Conservation (phyloP, 2,797 vertebrate genomes). For the Toxotes lorentzi region DNA sequence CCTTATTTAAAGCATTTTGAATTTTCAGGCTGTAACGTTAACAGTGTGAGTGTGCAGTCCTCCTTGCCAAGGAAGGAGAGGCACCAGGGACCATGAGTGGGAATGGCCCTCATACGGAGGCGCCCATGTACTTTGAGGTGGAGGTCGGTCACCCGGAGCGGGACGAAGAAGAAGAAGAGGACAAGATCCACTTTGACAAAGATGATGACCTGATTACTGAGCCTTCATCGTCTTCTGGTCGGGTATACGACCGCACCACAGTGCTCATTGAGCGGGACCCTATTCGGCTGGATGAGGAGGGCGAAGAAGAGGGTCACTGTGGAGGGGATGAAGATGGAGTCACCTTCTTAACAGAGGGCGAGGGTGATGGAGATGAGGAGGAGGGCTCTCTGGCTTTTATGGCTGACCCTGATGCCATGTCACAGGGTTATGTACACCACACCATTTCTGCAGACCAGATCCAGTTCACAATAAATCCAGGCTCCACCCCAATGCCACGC, state of each 20-base stretch:
- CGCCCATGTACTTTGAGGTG: conserved; percentile 89
- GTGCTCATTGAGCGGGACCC: conserved; percentile 98
- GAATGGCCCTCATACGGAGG: conserved; percentile 91
- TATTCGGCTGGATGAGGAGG: conserved; percentile 93
- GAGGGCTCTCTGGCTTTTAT: conserved; percentile 93
- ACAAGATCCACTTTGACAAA: conserved; percentile 90
- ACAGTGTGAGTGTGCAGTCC: conserved; percentile 57
- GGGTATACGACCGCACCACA: conserved; percentile 96
- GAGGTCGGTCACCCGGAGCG: conserved; percentile 84
- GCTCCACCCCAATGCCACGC: conserved; percentile 98
- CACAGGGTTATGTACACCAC: conserved; percentile 98
- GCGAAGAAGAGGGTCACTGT: conserved; percentile 92
- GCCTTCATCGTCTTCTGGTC: conserved; percentile 89
- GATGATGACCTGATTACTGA: conserved; percentile 86
- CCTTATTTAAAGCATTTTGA: background rate
- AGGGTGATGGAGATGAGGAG: conserved; percentile 92
- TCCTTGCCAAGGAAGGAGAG: conserved; percentile 79
- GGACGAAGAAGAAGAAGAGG: conserved; percentile 86
- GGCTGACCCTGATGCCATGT: conserved; percentile 94
- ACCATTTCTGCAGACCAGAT: conserved; percentile 99
- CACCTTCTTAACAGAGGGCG: conserved; percentile 91
- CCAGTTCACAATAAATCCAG: conserved; percentile 98
- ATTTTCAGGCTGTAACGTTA: conserved; percentile 45
- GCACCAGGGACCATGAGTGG: conserved; percentile 92
- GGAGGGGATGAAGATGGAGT: conserved; percentile 87